Evolutionary conservation across 92 coral and sea anemone species (phyloP).

Genomic region (Palythoa heliodiscus): DNA sequence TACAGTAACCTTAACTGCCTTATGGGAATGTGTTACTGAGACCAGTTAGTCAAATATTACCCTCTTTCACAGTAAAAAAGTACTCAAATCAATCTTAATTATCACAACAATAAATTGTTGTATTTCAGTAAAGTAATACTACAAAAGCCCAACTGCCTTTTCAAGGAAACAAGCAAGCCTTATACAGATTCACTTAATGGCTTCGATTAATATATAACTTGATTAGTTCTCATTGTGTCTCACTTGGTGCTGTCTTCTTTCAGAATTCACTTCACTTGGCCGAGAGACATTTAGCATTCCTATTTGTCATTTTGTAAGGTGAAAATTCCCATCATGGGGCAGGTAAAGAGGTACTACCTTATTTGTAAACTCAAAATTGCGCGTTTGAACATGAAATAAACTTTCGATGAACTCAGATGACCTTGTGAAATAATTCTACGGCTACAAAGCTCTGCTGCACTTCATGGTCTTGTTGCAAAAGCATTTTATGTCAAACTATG

Average conservation of each 20-base stretch:
- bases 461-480: conserved; percentile 9
- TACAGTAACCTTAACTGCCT: too few relatives aligned
- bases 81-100: too few relatives aligned
- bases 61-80: too few relatives aligned
- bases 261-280: conserved; percentile 50
- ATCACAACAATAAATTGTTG: not conserved
- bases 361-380: conserved; percentile 38
- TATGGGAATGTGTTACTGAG: too few relatives aligned
- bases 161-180: not conserved
- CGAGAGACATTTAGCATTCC: conserved; percentile 50
- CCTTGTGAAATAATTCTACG: not conserved
- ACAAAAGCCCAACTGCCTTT: not conserved
- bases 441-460: conserved; percentile 46
- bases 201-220: conserved; percentile 13
- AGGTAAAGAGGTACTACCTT: conserved; percentile 45
- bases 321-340: conserved; percentile 42
- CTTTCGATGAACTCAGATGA: not conserved
- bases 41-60: too few relatives aligned
- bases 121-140: not conserved
- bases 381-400: conserved; percentile 26
- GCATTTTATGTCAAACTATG: not conserved
- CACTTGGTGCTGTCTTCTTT: conserved; percentile 48
- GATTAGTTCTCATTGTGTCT: conserved; percentile 43
- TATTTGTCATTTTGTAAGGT: conserved; percentile 49
- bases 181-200: not conserved